Evolutionary conservation across 2,888 invertebrate species (phyloP), one percentile per base, ranked within the genome.

Genomic region (Eilema depressum): DNA sequence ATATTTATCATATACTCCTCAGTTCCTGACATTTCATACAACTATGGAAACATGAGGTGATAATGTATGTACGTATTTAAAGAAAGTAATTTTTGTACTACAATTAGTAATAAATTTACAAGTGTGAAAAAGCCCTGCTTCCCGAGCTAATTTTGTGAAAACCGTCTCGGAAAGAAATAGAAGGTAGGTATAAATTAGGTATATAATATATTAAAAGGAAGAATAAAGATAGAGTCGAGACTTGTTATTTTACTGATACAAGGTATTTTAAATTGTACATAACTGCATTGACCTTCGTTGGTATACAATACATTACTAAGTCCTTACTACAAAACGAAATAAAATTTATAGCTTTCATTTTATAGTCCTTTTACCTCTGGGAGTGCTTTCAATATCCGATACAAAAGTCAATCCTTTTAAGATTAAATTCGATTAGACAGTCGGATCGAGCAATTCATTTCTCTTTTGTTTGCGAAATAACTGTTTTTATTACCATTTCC

Each of bases 331-430:
- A 66, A 72, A 74, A 81, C 69, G 66, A 75, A 80, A 80, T 76
- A 81, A 80, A 81, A 75, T 81, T 78, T 73, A 81, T 78, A 63
- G 76, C 69, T 69, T 66, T 67, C 53, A 74, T 82, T 82, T 82
- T 82, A 81, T 76, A 74, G 80, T 25, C 66, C 64, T 72, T 68
- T 63, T 82, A 81, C 81, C 81, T 82, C 76, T 10, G 65, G 66
- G 68, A 75, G 78, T 69, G 73, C 78, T 78, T 82, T 63, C 81
- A 75, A 75, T 75, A 76, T 82, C 76, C 74, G 80, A 82, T 82
- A 80, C 78, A 80, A 70, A 81, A 82, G 74, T 80, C 82, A 81
- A 80, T 80, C 81, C 78, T 82, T 82, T 81, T 82, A 82, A 80
- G 83, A 81, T 82, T 80, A 76, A 82, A 82, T 81, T 75, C 71